Percentiles rank a stretch among this genome's conserved stretches.
These are phyloP conservation scores for Cordilura impudica DNA, from an alignment of 2,888 invertebrate species.

Conservation along the genomic window DNA sequence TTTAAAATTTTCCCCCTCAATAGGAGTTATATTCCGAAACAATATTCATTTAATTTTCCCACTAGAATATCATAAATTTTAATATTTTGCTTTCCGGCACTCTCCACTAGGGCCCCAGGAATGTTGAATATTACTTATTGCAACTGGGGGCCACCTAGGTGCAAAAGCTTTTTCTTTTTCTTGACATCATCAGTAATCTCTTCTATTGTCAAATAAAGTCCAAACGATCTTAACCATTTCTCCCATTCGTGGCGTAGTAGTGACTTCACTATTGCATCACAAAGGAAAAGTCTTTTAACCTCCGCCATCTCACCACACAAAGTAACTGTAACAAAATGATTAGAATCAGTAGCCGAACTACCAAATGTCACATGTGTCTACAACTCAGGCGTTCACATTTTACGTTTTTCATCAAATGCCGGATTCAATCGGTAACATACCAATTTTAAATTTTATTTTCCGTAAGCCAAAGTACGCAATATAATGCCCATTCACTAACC, in stretches of 20 bases:
- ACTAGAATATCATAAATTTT: slow-evolving; percentile 55
- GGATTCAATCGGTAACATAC: slow-evolving; percentile 30
- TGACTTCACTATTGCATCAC: slow-evolving; percentile 59
- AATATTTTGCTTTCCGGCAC: slow-evolving; percentile 16
- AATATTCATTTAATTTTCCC: slow-evolving; percentile 59
- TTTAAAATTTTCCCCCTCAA: slow-evolving; percentile 67
- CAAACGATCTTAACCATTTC: slow-evolving; percentile 48
- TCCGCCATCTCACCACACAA: slow-evolving; percentile 11
- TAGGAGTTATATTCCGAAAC: slow-evolving; percentile 63
- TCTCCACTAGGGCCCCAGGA: too few species aligned
- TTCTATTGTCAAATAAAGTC: slow-evolving; percentile 47
- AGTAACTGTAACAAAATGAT: slow-evolving; percentile 13
- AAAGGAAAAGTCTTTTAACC: slow-evolving; percentile 51
- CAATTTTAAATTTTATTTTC: neutral
- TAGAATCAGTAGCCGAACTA: slow-evolving; percentile 1
- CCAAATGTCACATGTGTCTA: slow-evolving; percentile 16
- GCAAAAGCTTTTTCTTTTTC: slow-evolving; percentile 48
- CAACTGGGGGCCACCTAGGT: slow-evolving; percentile 58
- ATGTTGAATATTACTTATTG: slow-evolving; percentile 60
- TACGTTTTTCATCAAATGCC: slow-evolving; percentile 5
- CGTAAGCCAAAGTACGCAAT: slow-evolving; percentile 13
- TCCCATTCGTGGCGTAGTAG: slow-evolving; percentile 59
- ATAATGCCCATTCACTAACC: slow-evolving; percentile 5
- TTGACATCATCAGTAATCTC: slow-evolving; percentile 49
- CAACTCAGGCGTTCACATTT: slow-evolving; percentile 4